Evolutionary conservation across 2,888 invertebrate genomes (phyloP).

Genomic region (Dichetophora obliterata): DNA sequence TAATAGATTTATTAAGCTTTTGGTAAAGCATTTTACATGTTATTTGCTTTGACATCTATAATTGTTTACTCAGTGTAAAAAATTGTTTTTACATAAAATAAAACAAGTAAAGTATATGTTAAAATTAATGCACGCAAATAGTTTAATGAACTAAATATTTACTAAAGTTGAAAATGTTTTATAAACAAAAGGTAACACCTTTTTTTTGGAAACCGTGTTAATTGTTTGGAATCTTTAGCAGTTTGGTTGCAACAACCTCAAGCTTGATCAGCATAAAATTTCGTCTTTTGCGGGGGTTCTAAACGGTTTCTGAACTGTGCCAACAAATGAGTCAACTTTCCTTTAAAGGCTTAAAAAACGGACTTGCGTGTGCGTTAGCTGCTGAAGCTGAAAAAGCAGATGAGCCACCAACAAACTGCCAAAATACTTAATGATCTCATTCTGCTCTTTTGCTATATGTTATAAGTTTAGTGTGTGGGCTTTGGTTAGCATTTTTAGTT

Average conservation of each 20-base stretch:
- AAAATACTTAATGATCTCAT: conserved; percentile 34
- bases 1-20: too few species aligned
- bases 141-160: conserved; percentile 29
- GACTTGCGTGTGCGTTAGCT: conserved; percentile 22
- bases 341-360: conserved; percentile 29
- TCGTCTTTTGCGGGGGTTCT: conserved; percentile 29
- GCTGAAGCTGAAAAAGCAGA: conserved; percentile 7
- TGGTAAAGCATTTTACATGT: too few species aligned
- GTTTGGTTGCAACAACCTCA: neutral
- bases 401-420: conserved; percentile 1
- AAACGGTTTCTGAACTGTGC: conserved; percentile 17
- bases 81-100: too few species aligned
- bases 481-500: conserved; percentile 24
- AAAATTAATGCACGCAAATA: neutral
- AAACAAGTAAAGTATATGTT: neutral
- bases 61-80: too few species aligned
- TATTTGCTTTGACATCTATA: too few species aligned
- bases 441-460: conserved; percentile 16
- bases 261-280: neutral
- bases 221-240: neutral
- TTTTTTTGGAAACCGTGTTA: conserved; percentile 15
- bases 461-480: conserved; percentile 16
- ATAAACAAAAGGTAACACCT: neutral
- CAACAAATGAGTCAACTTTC: conserved; percentile 23
- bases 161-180: neutral